Evolutionary conservation across 1,140 invertebrate genomes (phyloP).

Genomic region (Colletes gigas): DNA sequence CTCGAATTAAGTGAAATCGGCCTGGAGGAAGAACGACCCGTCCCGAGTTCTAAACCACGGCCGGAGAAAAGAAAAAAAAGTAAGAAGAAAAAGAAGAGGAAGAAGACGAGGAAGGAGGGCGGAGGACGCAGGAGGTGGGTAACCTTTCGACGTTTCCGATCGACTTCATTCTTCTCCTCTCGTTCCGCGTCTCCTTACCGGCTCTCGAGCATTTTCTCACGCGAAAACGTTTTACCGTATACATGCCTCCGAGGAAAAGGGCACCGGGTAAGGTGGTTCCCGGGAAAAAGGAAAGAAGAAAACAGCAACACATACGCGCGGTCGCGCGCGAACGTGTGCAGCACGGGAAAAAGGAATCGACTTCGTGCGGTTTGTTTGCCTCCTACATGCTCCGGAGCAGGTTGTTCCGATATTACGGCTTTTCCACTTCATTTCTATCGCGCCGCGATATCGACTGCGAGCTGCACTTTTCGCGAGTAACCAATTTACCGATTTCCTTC

Average conservation of each 20-base stretch:
- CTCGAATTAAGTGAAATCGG: constrained; percentile 71
- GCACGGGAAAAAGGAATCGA: constrained; percentile 19
- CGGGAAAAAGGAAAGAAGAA: neutral
- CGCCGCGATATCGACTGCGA: constrained; percentile 12
- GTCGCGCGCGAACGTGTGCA: neutral
- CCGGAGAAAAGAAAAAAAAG: neutral
- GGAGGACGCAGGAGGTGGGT: constrained; percentile 43
- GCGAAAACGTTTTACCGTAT: constrained; percentile 63
- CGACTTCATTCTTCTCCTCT: constrained; percentile 66
- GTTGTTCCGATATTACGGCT: constrained; percentile 47
- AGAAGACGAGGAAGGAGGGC: neutral
- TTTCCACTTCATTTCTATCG: constrained; percentile 47
- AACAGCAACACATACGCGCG: neutral
- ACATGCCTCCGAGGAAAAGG: constrained; percentile 6
- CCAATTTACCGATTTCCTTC: constrained; percentile 29
- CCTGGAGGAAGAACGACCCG: constrained; percentile 61
- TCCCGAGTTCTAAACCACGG: constrained; percentile 33
- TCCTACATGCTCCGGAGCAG: constrained; percentile 25
- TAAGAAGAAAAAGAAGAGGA: neutral
- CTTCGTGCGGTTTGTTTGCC: constrained; percentile 37
- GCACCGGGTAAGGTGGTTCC: constrained; percentile 9
- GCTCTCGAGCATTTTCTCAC: constrained; percentile 62
- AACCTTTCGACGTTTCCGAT: constrained; percentile 73
- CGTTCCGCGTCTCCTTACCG: constrained; percentile 35
- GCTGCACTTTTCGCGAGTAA: constrained; percentile 6